A percentile compares a stretch with the other conserved stretches of the same genome.
Conservation (phyloP, 1,140 invertebrate species). For the Lethrus apterus region DNA sequence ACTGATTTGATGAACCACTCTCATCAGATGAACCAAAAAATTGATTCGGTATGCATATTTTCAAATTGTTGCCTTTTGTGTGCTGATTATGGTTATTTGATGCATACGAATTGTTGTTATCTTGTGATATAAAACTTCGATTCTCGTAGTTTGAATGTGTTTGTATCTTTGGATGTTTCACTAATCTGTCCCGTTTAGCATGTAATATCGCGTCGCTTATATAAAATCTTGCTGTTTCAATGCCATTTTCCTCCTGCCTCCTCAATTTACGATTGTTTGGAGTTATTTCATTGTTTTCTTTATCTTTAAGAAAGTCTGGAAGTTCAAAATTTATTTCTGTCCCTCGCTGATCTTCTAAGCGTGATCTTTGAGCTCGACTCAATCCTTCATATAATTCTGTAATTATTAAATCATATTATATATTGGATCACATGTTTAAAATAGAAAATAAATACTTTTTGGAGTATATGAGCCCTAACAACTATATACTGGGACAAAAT, state of each 20-base stretch:
- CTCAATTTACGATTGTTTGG: constrained; percentile 7
- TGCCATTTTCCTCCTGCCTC: constrained; percentile 3
- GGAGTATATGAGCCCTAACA: too few species aligned
- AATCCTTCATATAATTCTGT: constrained; percentile 59
- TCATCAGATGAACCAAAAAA: constrained; percentile 17
- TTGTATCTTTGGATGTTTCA: background rate
- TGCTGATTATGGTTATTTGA: constrained; percentile 17
- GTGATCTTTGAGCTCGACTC: constrained; percentile 63
- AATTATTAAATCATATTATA: constrained; percentile 16
- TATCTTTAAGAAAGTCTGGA: constrained; percentile 68
- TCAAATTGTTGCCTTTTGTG: constrained; percentile 15
- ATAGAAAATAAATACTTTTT: too few species aligned
- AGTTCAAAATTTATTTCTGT: constrained; percentile 75
- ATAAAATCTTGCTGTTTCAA: constrained; percentile 13
- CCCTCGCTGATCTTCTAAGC: constrained; percentile 74
- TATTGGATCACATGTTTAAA: too few species aligned
- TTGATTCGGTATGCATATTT: constrained; percentile 8
- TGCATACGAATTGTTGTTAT: constrained; percentile 1
- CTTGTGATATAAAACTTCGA: background rate
- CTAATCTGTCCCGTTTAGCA: background rate
- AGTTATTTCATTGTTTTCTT: constrained; percentile 34
- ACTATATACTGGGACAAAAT: too few species aligned
- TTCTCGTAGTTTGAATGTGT: constrained; percentile 6
- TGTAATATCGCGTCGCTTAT: background rate
- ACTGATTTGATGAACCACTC: constrained; percentile 18